A percentile compares a stretch with the other conserved stretches of the same genome.
These are phyloP conservation scores for Pungitius pungitius DNA, from an alignment of 2,113 vertebrate genomes.

Conservation along the genomic window DNA sequence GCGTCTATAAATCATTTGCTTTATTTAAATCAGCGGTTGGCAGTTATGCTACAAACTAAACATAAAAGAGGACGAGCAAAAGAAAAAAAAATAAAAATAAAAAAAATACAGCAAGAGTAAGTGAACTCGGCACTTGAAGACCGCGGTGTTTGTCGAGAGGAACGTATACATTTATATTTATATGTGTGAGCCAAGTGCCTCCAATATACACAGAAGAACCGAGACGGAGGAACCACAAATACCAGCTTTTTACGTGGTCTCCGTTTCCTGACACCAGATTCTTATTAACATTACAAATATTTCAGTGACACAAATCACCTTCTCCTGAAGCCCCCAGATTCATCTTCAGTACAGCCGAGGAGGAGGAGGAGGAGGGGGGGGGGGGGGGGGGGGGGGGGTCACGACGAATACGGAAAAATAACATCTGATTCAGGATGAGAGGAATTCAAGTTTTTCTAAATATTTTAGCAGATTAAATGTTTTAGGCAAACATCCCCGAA, in stretches of 20 bases:
- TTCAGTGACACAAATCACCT: conserved; percentile 44
- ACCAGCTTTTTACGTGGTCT: conserved; percentile 73
- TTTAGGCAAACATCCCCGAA: not conserved
- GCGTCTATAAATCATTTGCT: conserved; percentile 81
- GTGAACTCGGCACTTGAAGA: conserved; percentile 82
- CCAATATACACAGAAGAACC: conserved; percentile 71
- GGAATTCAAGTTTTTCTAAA: not conserved
- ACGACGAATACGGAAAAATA: not conserved
- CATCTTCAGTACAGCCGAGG: conserved; percentile 12
- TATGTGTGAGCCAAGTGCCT: conserved; percentile 63
- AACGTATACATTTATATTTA: conserved; percentile 33
- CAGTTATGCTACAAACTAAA: conserved; percentile 66
- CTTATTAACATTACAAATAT: conserved; percentile 71
- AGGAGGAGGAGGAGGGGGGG: not conserved
- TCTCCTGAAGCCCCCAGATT: not conserved
- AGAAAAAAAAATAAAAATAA: conserved; percentile 40
- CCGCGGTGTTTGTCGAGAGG: conserved; percentile 44
- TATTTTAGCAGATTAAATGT: not conserved
- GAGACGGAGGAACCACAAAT: conserved; percentile 65
- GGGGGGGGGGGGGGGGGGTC: not conserved
- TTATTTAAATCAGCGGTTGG: conserved; percentile 83
- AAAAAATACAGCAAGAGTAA: conserved; percentile 73
- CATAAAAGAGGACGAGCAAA: conserved; percentile 56
- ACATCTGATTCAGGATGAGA: not conserved
- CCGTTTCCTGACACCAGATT: conserved; percentile 64